Evolutionary conservation across 2,888 invertebrate genomes (phyloP).

Genomic region (Phyllotreta striolata): DNA sequence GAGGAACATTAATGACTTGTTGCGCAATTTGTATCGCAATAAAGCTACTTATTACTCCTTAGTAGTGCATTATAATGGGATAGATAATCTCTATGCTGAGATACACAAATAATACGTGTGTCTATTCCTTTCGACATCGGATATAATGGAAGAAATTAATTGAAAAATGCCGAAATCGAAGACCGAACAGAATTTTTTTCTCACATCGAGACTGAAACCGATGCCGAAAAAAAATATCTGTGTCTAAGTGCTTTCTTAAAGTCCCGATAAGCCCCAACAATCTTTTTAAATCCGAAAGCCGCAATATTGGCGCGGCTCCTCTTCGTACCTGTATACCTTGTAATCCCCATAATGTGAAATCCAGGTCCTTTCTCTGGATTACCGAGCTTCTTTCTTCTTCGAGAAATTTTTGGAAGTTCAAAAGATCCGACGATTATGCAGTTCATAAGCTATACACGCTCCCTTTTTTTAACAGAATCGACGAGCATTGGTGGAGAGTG

Average conservation of each 20-base stretch:
- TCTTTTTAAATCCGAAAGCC: slow-evolving; percentile 58
- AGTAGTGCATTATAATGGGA: too few species aligned
- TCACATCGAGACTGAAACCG: slow-evolving; percentile 24
- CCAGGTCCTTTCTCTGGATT: slow-evolving; percentile 59
- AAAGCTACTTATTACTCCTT: too few species aligned
- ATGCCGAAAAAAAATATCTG: slow-evolving; percentile 46
- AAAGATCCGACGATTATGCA: slow-evolving; percentile 57
- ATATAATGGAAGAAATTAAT: slow-evolving; percentile 24
- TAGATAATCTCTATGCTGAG: too few species aligned
- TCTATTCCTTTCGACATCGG: too few species aligned
- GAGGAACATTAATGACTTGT: too few species aligned
- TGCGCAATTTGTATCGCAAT: too few species aligned
- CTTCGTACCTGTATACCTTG: slow-evolving; percentile 55
- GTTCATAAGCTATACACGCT: slow-evolving; percentile 52
- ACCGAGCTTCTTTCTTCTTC: slow-evolving; percentile 58
- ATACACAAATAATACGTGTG: slow-evolving; percentile 5
- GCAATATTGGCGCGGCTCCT: slow-evolving; percentile 55
- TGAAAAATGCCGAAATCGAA: slow-evolving; percentile 19
- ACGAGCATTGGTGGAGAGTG: slow-evolving; percentile 1
- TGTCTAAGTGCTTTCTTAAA: slow-evolving; percentile 57
- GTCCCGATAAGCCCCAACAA: slow-evolving; percentile 59
- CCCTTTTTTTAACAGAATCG: slow-evolving; percentile 37
- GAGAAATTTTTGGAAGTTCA: slow-evolving; percentile 56
- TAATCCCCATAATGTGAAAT: slow-evolving; percentile 62
- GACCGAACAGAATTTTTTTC: slow-evolving; percentile 9